phyloP scores from a whole-genome alignment of 2,113 vertebrate species.

The Scopus umbretta region DNA sequence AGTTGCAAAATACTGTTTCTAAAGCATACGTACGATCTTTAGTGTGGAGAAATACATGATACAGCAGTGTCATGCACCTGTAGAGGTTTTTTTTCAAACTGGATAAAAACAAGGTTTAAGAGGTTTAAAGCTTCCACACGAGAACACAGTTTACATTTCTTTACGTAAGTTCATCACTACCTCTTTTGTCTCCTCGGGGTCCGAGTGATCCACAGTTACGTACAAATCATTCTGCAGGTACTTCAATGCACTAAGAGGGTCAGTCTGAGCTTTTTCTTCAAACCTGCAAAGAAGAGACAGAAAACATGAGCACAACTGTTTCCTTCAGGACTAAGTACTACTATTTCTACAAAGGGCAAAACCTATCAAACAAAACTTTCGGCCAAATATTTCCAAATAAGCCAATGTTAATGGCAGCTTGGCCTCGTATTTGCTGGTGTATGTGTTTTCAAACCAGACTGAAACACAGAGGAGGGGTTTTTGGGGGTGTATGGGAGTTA shows the following conservation, averaged over 20 bases:
- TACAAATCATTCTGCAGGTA: conserved; percentile 97
- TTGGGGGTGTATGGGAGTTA: not conserved
- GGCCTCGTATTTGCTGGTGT: fast-evolving
- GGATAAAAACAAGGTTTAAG: not conserved
- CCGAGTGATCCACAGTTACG: conserved; percentile 95
- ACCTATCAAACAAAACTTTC: not conserved
- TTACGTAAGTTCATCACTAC: conserved; percentile 58
- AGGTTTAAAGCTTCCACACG: not conserved
- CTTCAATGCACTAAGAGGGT: conserved; percentile 92
- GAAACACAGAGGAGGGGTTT: not conserved
- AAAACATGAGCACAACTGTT: not conserved
- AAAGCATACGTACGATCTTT: not conserved
- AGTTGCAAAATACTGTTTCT: not conserved
- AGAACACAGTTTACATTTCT: not conserved
- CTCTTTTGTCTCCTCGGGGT: conserved; percentile 97
- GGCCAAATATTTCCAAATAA: not conserved
- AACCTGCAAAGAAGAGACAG: conserved; percentile 77
- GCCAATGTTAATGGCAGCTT: not conserved
- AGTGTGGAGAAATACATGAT: not conserved
- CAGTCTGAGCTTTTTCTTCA: conserved; percentile 95
- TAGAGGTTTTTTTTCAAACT: not conserved
- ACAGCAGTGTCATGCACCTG: not conserved
- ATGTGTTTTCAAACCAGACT: not conserved
- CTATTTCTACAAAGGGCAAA: not conserved
- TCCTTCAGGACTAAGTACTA: not conserved